Conservation (phyloP, 2,113 vertebrate genomes). For the Puffinus mauretanicus region DNA sequence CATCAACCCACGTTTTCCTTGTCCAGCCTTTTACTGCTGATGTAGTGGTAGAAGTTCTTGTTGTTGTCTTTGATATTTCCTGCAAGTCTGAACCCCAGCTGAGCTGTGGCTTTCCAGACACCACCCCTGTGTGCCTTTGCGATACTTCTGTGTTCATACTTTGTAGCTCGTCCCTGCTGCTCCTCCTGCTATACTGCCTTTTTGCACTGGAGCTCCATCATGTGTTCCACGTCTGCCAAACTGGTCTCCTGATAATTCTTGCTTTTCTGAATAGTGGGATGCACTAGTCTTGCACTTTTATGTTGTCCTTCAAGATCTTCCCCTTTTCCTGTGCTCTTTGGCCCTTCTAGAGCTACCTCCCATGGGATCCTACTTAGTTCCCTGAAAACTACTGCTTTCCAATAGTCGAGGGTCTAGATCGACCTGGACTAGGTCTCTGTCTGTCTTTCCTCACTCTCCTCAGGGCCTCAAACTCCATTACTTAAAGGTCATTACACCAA, state of each 20-base stretch:
- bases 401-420: background rate
- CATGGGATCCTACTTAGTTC: background rate
- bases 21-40: background rate
- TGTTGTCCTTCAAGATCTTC: background rate
- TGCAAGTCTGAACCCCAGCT: background rate
- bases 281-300: background rate
- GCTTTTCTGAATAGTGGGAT: background rate
- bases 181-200: background rate
- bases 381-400: background rate
- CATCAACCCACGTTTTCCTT: rapidly evolving
- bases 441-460: background rate
- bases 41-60: background rate
- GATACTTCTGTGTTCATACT: background rate
- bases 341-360: background rate
- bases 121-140: background rate
- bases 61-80: background rate
- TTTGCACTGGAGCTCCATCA: background rate
- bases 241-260: background rate
- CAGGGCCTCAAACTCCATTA: background rate
- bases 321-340: background rate
- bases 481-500: background rate
- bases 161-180: background rate
- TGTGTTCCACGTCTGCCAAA: background rate
- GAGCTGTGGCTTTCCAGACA: background rate
- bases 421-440: background rate